phyloP scores from a whole-genome alignment of 2,113 vertebrate species.

The Cinclus cinclus region DNA sequence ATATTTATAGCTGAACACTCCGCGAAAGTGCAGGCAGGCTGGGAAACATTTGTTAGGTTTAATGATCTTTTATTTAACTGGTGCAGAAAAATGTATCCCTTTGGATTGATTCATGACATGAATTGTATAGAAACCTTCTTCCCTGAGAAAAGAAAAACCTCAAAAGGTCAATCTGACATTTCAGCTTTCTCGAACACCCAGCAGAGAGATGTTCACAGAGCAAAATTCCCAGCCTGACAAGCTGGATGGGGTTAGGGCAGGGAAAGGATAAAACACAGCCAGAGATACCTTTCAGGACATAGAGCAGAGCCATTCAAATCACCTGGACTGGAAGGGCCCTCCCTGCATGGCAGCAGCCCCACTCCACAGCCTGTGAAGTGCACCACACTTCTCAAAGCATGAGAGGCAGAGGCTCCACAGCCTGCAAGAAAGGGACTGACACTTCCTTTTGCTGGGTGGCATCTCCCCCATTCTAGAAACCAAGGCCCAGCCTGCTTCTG shows the following conservation, averaged over 20 bases:
- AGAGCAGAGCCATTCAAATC: background rate
- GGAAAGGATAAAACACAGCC: background rate
- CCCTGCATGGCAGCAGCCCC: background rate
- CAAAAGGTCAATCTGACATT: slow-evolving; percentile 37
- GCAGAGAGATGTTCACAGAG: background rate
- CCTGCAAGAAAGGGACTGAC: background rate
- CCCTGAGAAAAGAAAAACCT: background rate
- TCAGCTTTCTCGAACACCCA: slow-evolving; percentile 1
- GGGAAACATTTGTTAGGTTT: slow-evolving; percentile 48
- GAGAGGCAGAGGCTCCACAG: background rate
- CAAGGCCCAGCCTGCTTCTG: background rate
- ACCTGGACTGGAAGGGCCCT: background rate
- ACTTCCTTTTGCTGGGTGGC: background rate
- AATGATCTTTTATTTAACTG: slow-evolving; percentile 38
- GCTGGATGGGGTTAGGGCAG: background rate
- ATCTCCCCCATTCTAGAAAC: background rate
- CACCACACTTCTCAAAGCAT: background rate
- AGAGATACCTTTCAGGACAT: background rate
- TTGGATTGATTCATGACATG: slow-evolving; percentile 32
- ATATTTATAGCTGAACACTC: slow-evolving; percentile 7
- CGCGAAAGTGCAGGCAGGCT: slow-evolving; percentile 4
- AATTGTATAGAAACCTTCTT: slow-evolving; percentile 34
- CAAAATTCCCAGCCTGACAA: background rate
- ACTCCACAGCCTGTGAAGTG: background rate
- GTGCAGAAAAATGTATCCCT: slow-evolving; percentile 23